Conservation (phyloP, 2,113 vertebrate species). For the Sprattus sprattus region DNA sequence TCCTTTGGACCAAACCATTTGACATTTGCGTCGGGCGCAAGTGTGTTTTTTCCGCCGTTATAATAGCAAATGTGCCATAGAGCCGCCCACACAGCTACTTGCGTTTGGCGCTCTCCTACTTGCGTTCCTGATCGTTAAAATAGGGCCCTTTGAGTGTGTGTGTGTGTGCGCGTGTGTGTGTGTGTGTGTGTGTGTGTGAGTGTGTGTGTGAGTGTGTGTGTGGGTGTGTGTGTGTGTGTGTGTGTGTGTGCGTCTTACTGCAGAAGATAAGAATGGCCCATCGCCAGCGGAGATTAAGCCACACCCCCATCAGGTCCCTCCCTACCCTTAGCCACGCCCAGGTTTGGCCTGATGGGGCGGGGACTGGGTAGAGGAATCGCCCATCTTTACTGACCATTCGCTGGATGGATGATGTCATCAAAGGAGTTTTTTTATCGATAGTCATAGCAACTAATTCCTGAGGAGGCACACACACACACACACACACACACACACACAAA, state of each 20-base stretch:
- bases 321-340: slow-evolving; percentile 73
- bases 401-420: slow-evolving; percentile 69
- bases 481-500: neutral
- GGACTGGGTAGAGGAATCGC: slow-evolving; percentile 59
- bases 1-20: too few species aligned
- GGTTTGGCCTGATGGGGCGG: slow-evolving; percentile 57
- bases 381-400: slow-evolving; percentile 94
- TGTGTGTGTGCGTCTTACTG: slow-evolving; percentile 38
- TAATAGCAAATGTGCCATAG: too few species aligned
- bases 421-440: slow-evolving; percentile 64
- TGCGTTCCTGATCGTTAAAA: too few species aligned
- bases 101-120: too few species aligned
- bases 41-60: too few species aligned
- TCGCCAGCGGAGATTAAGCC: slow-evolving; percentile 93
- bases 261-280: slow-evolving; percentile 95
- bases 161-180: neutral
- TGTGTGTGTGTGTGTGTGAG: neutral
- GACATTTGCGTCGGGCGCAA: too few species aligned
- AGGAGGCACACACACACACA: neutral
- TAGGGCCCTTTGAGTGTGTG: neutral
- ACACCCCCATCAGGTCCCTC: slow-evolving; percentile 88
- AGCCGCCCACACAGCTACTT: too few species aligned
- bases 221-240: neutral
- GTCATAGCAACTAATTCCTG: slow-evolving; percentile 41
- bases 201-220: neutral